These are phyloP conservation scores for Sycophaga agraensis DNA, from an alignment of 1,140 invertebrate species.

Conservation along the genomic window DNA sequence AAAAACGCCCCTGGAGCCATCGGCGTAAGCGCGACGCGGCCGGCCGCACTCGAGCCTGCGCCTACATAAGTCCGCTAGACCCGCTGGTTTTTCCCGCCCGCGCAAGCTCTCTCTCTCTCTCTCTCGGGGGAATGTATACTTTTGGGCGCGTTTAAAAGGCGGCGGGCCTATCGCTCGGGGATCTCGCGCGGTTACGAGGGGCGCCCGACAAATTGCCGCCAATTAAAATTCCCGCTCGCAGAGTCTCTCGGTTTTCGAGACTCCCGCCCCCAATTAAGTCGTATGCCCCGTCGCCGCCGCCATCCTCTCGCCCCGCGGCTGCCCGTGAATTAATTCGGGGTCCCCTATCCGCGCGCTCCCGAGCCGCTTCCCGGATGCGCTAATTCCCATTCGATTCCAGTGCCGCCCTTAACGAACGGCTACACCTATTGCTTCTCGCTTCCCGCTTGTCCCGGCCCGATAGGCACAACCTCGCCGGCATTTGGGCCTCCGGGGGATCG, in stretches of 20 bases:
- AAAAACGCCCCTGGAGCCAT: too few species aligned
- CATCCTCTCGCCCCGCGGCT: constrained; percentile 24
- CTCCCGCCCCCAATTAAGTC: constrained; percentile 58
- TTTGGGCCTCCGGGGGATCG: not conserved
- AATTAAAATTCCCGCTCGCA: constrained; percentile 58
- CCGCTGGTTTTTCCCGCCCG: too few species aligned
- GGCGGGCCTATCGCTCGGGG: too few species aligned
- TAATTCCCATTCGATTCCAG: constrained; percentile 23
- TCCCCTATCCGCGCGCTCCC: not conserved
- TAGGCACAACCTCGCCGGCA: too few species aligned
- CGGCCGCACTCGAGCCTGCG: too few species aligned
- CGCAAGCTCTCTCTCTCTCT: too few species aligned
- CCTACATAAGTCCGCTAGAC: too few species aligned
- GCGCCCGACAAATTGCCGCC: constrained; percentile 51
- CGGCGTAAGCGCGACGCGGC: too few species aligned
- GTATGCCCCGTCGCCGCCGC: constrained; percentile 39
- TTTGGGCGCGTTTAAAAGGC: too few species aligned
- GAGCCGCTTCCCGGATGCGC: constrained; percentile 20
- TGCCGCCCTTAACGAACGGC: constrained; percentile 4
- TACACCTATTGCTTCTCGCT: not conserved
- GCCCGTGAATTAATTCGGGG: constrained; percentile 26
- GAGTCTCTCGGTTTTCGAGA: too few species aligned
- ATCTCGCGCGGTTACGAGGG: constrained; percentile 27
- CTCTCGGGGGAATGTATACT: too few species aligned
- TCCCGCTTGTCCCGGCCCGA: not conserved